phyloP scores from a whole-genome alignment of 2,797 vertebrate species.

The Notoglanidium macrostoma region DNA sequence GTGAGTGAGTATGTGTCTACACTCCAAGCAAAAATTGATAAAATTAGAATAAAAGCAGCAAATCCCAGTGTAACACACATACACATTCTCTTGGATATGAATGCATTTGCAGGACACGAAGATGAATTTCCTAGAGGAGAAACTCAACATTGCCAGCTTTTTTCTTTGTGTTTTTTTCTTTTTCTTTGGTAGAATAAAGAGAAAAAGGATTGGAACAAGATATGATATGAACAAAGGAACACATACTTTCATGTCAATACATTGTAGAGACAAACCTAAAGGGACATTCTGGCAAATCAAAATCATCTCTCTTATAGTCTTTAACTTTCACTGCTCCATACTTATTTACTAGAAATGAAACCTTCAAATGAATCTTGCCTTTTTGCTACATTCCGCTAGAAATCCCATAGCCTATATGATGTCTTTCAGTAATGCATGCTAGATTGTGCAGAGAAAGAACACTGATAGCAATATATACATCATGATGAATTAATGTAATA shows the following conservation, averaged over 20 bases:
- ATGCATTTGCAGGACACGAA: conserved; percentile 7
- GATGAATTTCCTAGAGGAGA: conserved; percentile 26
- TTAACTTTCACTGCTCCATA: background rate
- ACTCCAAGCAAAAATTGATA: conserved; percentile 51
- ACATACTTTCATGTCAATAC: background rate
- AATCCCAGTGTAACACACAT: conserved; percentile 34
- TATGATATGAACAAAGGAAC: background rate
- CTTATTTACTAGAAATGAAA: background rate
- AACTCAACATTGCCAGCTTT: background rate
- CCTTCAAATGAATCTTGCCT: background rate
- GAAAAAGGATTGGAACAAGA: conserved; percentile 43
- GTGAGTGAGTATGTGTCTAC: background rate
- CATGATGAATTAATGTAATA: background rate
- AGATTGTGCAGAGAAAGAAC: background rate
- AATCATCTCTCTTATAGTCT: background rate
- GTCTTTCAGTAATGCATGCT: background rate
- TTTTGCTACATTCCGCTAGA: background rate
- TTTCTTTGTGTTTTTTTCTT: conserved; percentile 33
- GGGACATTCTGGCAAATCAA: background rate
- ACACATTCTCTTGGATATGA: conserved; percentile 14
- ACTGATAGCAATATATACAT: background rate
- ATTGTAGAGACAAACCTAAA: background rate
- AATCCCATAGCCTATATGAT: background rate
- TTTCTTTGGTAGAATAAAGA: conserved; percentile 49
- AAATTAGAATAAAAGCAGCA: conserved; percentile 52